Evolutionary conservation across 2,888 invertebrate genomes (phyloP).

Genomic region (Plagodis dolabraria): DNA sequence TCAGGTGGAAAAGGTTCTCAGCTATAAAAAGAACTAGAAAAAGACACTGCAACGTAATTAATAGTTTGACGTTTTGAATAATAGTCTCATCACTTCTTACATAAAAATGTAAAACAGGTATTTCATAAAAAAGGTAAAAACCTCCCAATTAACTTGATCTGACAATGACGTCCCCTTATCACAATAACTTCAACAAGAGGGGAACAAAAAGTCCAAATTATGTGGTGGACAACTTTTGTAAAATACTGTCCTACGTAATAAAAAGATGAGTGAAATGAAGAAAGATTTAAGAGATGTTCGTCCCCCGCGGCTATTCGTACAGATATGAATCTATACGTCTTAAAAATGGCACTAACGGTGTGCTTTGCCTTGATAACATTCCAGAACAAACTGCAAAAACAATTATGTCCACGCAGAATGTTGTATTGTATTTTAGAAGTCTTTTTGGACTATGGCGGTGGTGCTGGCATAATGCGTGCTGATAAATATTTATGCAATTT

Average conservation of each 20-base stretch:
- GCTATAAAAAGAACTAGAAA: too few species aligned
- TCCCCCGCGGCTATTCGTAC: conserved; percentile 38
- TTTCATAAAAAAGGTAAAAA: conserved; percentile 8
- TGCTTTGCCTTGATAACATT: conserved; percentile 67
- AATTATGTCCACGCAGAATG: conserved; percentile 71
- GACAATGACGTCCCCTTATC: conserved; percentile 30
- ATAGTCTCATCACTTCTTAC: too few species aligned
- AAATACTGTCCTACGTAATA: conserved; percentile 42
- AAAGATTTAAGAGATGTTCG: conserved; percentile 35
- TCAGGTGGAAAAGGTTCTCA: too few species aligned
- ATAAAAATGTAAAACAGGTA: not conserved
- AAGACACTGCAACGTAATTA: too few species aligned
- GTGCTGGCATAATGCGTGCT: conserved; percentile 68
- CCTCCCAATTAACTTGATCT: conserved; percentile 21
- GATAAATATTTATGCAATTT: conserved; percentile 82
- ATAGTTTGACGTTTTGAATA: too few species aligned
- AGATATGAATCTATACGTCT: conserved; percentile 53
- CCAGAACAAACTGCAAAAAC: conserved; percentile 74
- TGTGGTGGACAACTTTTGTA: conserved; percentile 38
- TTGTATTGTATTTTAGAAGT: conserved; percentile 65
- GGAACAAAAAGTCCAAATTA: conserved; percentile 36
- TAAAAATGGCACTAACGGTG: conserved; percentile 77
- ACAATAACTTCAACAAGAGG: conserved; percentile 37
- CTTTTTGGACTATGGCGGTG: conserved; percentile 60
- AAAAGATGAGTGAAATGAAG: conserved; percentile 41